Base-by-base conservation (phyloP, 2,888 invertebrate species). In the Smittia aterrima region DNA sequence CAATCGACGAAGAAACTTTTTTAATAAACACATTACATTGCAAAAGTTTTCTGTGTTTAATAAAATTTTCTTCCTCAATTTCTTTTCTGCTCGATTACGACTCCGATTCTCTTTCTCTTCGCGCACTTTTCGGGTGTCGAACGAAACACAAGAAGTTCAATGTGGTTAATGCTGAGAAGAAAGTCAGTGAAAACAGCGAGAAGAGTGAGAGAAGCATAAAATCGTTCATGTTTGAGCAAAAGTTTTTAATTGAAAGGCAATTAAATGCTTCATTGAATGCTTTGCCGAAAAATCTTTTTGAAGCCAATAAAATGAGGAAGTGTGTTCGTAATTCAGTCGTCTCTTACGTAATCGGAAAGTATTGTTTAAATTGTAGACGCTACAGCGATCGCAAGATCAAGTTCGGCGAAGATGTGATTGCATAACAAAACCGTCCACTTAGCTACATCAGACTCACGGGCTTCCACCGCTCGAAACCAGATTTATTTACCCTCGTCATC, bases 231-330 rank as follows among this genome's bases (percentile, higher is more conserved):
- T 67, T 40, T 24, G 13, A 70, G n/a, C 24, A 24, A 70, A 47
- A 20, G 13, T 53, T 70, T 70, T 70, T 47, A 70, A 70, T 70
- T 70, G 68, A 70, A 70, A 70, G 68, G 47, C 22, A 70, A 70
- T 70, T 70, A 70, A 70, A 70, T 70, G 68, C 68, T 70, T 25
- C 68, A 70, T 47, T 70, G 68, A 70, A n/a, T 24, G 13, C 22
- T 25, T 64, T 13, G 16, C 27, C 64, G 25, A 64, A 64, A 58
- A 58, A n/a, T n/a, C n/a, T n/a, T n/a, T 38, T 40, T 20, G 66
- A 9, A 27, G 68, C 47, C 53, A 24, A 53, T 70, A 22, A 67
- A 38, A 38, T 40, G 67, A 25, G 67, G 38, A 67, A 67, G n/a
- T 40, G 11, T 27, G 64, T 6, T n/a, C 11, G 13, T 25, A 25